A percentile compares a stretch with the other conserved stretches of the same genome.
phyloP scores from a whole-genome alignment of 1,140 invertebrate species.

The Lucilia sericata region DNA sequence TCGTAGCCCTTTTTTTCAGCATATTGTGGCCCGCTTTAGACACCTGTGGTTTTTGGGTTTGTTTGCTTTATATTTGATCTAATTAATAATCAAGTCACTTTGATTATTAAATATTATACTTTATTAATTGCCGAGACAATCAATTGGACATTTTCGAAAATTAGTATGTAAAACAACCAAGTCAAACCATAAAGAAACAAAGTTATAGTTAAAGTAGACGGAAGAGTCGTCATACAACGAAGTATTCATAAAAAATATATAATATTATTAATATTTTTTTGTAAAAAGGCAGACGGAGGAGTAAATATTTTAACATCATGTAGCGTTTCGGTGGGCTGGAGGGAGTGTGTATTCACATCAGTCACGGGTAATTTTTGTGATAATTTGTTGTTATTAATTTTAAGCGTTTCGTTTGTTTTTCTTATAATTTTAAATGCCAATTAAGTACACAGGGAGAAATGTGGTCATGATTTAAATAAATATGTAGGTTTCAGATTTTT shows the following conservation, averaged over 20 bases:
- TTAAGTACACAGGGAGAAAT: constrained; percentile 20
- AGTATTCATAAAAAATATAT: background rate
- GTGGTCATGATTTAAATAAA: no score
- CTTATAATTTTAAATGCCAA: constrained; percentile 13
- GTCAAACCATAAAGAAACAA: background rate
- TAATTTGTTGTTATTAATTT: constrained; percentile 38
- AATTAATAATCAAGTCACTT: constrained; percentile 59
- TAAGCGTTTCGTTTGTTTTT: constrained; percentile 18
- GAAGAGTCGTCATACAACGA: background rate
- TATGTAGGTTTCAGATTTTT: no score
- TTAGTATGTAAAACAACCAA: constrained; percentile 13
- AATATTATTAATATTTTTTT: background rate
- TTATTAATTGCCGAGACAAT: constrained; percentile 67
- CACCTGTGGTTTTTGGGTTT: constrained; percentile 60
- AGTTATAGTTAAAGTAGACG: background rate
- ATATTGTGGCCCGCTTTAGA: background rate
- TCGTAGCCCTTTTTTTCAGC: constrained; percentile 30
- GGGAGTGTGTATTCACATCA: constrained; percentile 29
- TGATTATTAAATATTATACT: constrained; percentile 62
- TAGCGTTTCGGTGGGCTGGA: background rate
- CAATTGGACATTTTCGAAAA: constrained; percentile 61
- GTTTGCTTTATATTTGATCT: constrained; percentile 55
- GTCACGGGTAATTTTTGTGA: constrained; percentile 31
- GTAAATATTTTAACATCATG: background rate
- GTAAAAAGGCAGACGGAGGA: background rate